phyloP scores from a whole-genome alignment of 2,113 vertebrate species.

The Camelus bactrianus region DNA sequence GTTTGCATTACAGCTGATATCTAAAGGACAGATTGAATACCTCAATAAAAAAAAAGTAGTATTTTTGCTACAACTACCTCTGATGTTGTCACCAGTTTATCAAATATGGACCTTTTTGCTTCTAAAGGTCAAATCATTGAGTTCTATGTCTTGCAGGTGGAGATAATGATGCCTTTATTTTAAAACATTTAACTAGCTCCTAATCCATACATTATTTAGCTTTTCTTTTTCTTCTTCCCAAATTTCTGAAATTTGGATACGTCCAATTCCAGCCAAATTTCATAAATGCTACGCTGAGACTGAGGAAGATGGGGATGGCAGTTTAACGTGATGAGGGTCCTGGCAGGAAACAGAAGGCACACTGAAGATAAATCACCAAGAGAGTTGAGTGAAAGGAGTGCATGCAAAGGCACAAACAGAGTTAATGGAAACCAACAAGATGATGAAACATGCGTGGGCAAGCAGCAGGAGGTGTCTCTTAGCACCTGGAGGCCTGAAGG shows the following conservation, averaged over 20 bases:
- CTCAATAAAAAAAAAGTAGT: constrained; percentile 40
- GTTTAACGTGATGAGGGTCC: not conserved
- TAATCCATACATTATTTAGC: not conserved
- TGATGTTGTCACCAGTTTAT: constrained; percentile 41
- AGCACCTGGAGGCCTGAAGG: not conserved
- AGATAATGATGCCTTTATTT: not conserved
- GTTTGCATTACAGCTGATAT: constrained; percentile 67
- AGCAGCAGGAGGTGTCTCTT: not conserved
- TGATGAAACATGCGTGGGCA: not conserved
- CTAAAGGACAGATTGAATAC: constrained; percentile 33
- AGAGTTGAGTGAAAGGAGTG: not conserved
- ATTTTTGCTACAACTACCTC: not conserved
- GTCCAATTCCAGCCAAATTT: not conserved
- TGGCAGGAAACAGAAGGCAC: not conserved
- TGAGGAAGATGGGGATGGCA: not conserved
- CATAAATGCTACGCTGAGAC: not conserved
- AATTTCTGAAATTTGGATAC: not conserved
- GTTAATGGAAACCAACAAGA: not conserved
- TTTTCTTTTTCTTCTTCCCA: not conserved
- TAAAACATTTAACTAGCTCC: not conserved
- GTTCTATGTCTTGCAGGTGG: not conserved
- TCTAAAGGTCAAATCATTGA: constrained; percentile 54
- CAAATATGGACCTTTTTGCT: not conserved
- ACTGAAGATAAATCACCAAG: not conserved
- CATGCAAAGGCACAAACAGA: not conserved